Evolutionary conservation across 2,113 vertebrate species (phyloP).

Genomic region (Athene noctua): DNA sequence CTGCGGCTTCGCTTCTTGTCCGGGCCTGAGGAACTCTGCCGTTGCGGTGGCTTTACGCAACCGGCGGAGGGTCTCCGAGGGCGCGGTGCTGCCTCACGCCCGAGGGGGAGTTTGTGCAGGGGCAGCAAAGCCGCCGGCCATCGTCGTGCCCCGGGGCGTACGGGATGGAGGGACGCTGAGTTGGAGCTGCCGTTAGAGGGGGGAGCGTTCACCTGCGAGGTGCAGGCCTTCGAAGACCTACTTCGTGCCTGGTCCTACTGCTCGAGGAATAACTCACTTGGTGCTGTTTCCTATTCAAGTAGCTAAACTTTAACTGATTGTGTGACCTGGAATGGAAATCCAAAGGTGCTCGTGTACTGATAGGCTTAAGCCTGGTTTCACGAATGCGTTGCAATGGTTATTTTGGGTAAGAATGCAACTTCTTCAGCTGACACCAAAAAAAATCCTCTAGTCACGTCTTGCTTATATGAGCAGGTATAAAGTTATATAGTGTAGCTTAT

Average conservation of each 20-base stretch:
- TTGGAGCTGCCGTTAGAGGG: rapidly evolving
- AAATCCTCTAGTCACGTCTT: too few species aligned
- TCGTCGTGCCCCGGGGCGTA: rapidly evolving
- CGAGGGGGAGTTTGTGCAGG: too few species aligned
- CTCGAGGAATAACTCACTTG: neutral
- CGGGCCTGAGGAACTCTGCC: neutral
- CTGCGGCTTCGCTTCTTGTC: neutral
- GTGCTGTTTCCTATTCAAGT: neutral
- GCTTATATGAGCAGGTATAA: neutral
- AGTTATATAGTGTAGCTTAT: neutral
- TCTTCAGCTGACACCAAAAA: neutral
- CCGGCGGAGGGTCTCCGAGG: neutral
- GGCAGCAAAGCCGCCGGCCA: rapidly evolving
- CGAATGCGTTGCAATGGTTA: neutral
- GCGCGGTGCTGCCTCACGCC: neutral
- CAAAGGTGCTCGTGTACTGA: rapidly evolving
- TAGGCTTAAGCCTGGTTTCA: neutral
- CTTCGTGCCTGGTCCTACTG: too few species aligned
- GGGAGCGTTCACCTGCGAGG: neutral
- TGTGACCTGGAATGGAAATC: neutral
- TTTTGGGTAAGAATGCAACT: neutral
- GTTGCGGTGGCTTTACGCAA: neutral
- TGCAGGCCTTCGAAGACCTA: neutral
- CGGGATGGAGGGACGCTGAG: neutral
- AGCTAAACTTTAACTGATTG: neutral